Base-by-base conservation (phyloP, 2,888 invertebrate genomes). In the Heliconius cydno region DNA sequence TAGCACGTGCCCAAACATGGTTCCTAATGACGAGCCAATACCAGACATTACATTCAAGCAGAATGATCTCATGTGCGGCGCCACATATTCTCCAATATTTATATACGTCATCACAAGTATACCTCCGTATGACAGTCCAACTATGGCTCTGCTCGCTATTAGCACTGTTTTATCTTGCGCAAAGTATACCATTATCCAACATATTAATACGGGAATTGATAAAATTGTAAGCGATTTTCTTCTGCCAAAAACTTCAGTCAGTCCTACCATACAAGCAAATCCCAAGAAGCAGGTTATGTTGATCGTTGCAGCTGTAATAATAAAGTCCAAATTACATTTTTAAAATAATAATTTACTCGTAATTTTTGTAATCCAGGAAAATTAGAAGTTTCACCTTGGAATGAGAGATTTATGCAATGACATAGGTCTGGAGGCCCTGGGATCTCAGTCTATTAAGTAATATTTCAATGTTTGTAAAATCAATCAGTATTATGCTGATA, bases 151-250 rank as follows among this genome's bases (percentile, higher is more conserved):
- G 7, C 82, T 78, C 15, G 76, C 52, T 10, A 84, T 34, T 13
- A 84, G 22, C 2, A 77, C 75, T 28, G 38, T 34, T 60, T 79
- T 81, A 13, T 81, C 77, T 25, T 81, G 80, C 15, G 82, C 82
- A 28, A 81, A 84, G 25, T 83, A 84, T 15, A 83, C 74, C 77
- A 83, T 77, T n/a, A 83, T 12, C 83, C 83, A 83, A 46, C 72
- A 77, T 38, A 78, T 41, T n/a, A 81, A 9, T 1, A 83, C 79
- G 7, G 83, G 83, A 25, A 77, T 28, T 6, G 79, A 81, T 30
- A 81, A 65, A 4, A 82, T 67, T 5, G 75, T 83, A 5, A 83
- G 60, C 0, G 82, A 66, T 77, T 80, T 82, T 30, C 79, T 75
- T 70, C 83, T 75, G 34, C 83, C 83, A 60, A 79, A 77, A 46